Percentiles rank a stretch among this genome's conserved stretches.
Conservation (phyloP, 2,797 vertebrate genomes). For the Bufotes viridis region DNA sequence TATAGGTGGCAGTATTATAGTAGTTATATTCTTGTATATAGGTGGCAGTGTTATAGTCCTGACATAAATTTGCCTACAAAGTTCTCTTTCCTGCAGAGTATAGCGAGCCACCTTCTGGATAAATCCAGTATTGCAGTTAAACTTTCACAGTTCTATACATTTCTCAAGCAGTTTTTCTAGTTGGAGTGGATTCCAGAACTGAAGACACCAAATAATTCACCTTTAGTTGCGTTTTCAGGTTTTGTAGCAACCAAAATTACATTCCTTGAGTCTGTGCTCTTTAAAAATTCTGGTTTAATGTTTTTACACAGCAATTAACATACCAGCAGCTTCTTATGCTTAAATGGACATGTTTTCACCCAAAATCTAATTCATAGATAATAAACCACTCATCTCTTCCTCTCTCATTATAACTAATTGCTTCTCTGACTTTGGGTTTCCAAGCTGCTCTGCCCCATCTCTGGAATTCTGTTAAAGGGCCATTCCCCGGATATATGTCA, state of each 20-base stretch:
- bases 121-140: background rate
- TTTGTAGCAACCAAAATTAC: background rate
- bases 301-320: background rate
- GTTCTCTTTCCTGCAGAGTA: too few relatives aligned
- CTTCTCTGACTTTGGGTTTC: too few relatives aligned
- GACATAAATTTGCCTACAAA: too few relatives aligned
- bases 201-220: background rate
- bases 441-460: too few relatives aligned
- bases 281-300: background rate
- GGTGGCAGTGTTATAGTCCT: background rate
- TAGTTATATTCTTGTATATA: background rate
- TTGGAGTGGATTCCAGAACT: slow-evolving; percentile 11
- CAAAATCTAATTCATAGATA: too few relatives aligned
- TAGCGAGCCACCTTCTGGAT: background rate
- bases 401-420: too few relatives aligned
- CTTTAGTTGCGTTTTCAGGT: background rate
- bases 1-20: background rate
- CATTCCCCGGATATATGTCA: too few relatives aligned
- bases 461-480: too few relatives aligned
- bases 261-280: background rate
- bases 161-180: background rate
- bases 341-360: too few relatives aligned
- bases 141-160: too few relatives aligned
- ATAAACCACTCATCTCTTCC: too few relatives aligned
- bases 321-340: background rate